Evolutionary conservation across 1,140 invertebrate species (phyloP), one percentile per base, ranked within the genome.

Genomic region (Spodoptera frugiperda): DNA sequence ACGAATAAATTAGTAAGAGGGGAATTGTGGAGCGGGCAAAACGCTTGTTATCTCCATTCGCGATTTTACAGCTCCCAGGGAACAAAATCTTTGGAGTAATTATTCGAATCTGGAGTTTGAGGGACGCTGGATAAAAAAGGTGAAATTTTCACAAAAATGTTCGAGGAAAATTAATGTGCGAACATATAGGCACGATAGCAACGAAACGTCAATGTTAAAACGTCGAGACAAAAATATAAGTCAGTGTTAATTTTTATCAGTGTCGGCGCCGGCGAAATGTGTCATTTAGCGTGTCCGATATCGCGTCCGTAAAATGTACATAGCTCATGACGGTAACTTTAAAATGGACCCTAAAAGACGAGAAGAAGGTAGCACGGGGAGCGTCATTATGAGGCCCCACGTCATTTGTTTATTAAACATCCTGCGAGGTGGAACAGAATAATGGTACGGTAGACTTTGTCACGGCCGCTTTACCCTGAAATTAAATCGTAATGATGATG

Each of bases 351-450:
- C 84, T 84, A 87, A 82, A 85, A 82, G 83, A 70, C 81, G 78
- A 83, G 80, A 80, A 80, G 79, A 79, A 84, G 84, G 80, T 78
- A 78, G 79, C 75, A 80, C 83, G 78, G 80, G 81, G 82, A 80
- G 86, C 84, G 87, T 89, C 89, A 90, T 91, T 89, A 89, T 84
- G 82, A 84, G 79, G 83, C 84, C 85, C 87, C 86, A 86, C 90
- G 86, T 93, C 91, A 92, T 93, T 92, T 91, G 91, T 92, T 93
- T 93, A 91, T 91, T 92, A 92, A 91, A 93, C 90, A 92, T 90
- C 89, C 89, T 88, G 87, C 85, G 87, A 92, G 90, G 88, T 91
- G 90, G 89, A 91, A 93, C 84, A 84, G 85, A 89, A 92, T 93
- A 93, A 93, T 93, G 89, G 87, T 83, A 81, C 80, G 78, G 84